These are phyloP conservation scores for Morpho deidamia DNA, from an alignment of 2,888 invertebrate species.

Conservation along the genomic window DNA sequence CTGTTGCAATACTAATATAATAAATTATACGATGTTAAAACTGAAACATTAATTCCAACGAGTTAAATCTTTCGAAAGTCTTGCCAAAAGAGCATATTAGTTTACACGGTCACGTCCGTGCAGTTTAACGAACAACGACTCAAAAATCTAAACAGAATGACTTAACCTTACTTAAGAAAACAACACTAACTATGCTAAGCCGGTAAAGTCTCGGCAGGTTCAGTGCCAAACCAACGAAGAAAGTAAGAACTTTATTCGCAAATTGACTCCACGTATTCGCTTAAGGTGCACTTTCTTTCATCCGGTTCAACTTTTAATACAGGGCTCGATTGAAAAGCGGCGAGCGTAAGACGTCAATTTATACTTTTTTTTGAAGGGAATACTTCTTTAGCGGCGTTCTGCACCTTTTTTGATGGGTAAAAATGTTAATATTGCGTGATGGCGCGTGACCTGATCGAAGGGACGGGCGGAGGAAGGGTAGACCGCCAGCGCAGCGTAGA, in stretches of 20 bases:
- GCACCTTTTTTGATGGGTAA: too few relatives aligned
- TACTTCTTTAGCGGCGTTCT: too few relatives aligned
- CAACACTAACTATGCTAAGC: slow-evolving; percentile 44
- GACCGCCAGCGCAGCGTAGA: too few relatives aligned
- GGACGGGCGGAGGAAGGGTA: too few relatives aligned
- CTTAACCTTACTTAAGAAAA: slow-evolving; percentile 31
- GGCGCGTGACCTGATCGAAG: too few relatives aligned
- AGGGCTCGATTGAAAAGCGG: slow-evolving; percentile 10
- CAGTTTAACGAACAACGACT: slow-evolving; percentile 8
- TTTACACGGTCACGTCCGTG: slow-evolving; percentile 22
- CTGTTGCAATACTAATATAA: neutral
- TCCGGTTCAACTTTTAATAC: slow-evolving; percentile 45
- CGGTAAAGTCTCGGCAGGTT: slow-evolving; percentile 40
- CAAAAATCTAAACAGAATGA: slow-evolving; percentile 29
- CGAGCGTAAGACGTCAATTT: slow-evolving; percentile 8
- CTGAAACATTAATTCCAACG: neutral
- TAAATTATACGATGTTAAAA: neutral
- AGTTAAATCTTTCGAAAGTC: slow-evolving; percentile 12
- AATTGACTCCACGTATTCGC: slow-evolving; percentile 77
- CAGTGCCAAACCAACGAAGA: slow-evolving; percentile 54
- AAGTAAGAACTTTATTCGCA: slow-evolving; percentile 69
- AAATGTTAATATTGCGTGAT: too few relatives aligned
- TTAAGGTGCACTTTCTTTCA: slow-evolving; percentile 75
- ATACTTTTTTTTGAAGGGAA: too few relatives aligned
- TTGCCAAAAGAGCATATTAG: slow-evolving; percentile 22